Conservation (phyloP, 2,888 invertebrate genomes). For the Leptopilina syphax region DNA sequence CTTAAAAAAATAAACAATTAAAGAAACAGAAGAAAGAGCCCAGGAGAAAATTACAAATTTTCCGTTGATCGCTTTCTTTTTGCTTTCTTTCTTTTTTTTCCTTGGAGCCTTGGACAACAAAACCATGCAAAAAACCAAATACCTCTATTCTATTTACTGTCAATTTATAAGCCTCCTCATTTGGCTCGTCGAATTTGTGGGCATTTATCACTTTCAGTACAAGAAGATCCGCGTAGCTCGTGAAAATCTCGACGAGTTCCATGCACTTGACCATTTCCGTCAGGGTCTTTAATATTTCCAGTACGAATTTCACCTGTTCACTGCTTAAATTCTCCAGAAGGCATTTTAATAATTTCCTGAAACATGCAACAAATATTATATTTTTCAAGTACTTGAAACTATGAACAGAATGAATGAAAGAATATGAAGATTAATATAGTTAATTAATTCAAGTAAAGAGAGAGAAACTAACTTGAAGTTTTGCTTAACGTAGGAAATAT, state of each 20-base stretch:
- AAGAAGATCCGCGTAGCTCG: conserved; percentile 93
- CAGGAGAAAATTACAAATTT: too few relatives aligned
- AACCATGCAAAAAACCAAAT: conserved; percentile 54
- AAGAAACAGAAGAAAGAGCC: too few relatives aligned
- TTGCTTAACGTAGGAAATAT: conserved; percentile 71
- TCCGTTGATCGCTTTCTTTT: not conserved
- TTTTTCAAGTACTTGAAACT: too few relatives aligned
- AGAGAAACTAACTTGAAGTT: conserved; percentile 68
- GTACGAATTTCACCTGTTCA: conserved; percentile 83
- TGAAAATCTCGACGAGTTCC: conserved; percentile 87
- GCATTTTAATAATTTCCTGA: conserved; percentile 81
- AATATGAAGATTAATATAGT: too few relatives aligned
- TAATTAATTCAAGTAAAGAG: too few relatives aligned
- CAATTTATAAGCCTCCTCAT: conserved; percentile 60
- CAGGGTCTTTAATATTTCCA: conserved; percentile 88
- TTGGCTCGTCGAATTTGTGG: conserved; percentile 80
- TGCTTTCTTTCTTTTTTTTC: conserved; percentile 8
- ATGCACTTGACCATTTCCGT: conserved; percentile 90
- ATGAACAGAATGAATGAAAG: too few relatives aligned
- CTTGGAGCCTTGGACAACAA: conserved; percentile 10
- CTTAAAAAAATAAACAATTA: too few relatives aligned
- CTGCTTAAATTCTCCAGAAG: conserved; percentile 85
- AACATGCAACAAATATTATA: too few relatives aligned
- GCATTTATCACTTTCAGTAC: conserved; percentile 92
- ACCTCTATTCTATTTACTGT: conserved; percentile 77